Base-by-base conservation (phyloP, 2,797 vertebrate genomes). In the Mormyrus hasselquistii region DNA sequence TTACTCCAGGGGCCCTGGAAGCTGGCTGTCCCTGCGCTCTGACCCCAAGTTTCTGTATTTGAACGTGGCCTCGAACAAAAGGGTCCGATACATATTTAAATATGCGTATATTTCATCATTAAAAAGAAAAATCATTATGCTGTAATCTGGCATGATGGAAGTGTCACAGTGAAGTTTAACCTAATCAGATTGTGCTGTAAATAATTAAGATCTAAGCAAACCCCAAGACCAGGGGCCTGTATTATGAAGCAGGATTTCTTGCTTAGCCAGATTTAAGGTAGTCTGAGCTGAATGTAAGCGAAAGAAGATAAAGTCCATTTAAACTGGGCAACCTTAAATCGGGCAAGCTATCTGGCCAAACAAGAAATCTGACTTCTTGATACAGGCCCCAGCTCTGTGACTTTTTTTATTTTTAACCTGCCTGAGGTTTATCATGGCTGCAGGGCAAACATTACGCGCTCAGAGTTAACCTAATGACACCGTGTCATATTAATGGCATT, bases 381-480 rank as follows among this genome's bases (percentile, higher is more conserved):
- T 76, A 76, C 34, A 38, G 34, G 69, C 10, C 69, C 34, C 10
- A 41, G 8, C 83, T 90, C 41, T 89, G 79, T 55, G 88, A 87
- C 90, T 93, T 90, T 91, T 88, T 91, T 57, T 57, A 12, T 38
- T 59, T 41, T n/a, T 53, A 59, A 87, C 52, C 87, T 90, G 93
- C 90, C 92, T 94, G 92, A 92, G 92, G 92, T 91, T 94, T 93
- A 93, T 95, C 93, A 94, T 91, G 90, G 89, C 92, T 87, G 83
- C 90, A 90, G 62, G 73, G 92, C 90, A 93, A 92, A 89, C 89
- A 89, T 91, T 91, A 86, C 52, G 91, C 88, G 86, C 86, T 90
- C 91, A 62, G 87, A 93, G 92, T 94, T 94, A 93, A 93, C 90
- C 92, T 92, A 94, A 93, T 94, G 92, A 93, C 52, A 76, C 92